These are phyloP conservation scores for Cetonia aurata DNA, from an alignment of 2,888 invertebrate genomes.

Conservation along the genomic window DNA sequence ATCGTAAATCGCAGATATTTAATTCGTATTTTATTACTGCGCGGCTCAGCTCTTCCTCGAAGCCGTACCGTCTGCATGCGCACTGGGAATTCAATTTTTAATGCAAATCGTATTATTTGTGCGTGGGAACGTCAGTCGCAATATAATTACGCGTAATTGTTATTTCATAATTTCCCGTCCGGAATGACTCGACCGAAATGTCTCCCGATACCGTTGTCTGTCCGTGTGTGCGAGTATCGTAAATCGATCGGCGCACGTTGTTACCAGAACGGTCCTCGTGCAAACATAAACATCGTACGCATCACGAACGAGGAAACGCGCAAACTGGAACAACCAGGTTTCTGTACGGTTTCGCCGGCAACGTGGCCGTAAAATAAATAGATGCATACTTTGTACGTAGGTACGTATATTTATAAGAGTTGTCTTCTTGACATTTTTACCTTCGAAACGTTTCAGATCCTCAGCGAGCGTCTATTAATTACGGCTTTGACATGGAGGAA, in stretches of 20 bases:
- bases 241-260: not conserved
- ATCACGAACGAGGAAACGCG: constrained; percentile 27
- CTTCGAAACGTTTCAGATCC: constrained; percentile 3
- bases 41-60: not conserved
- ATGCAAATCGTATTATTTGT: too few species aligned
- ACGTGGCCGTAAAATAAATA: constrained; percentile 6
- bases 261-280: constrained; percentile 8
- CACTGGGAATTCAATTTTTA: not conserved
- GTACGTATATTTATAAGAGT: too few species aligned
- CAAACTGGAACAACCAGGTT: constrained; percentile 26
- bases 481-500: constrained; percentile 4
- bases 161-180: too few species aligned
- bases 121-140: too few species aligned
- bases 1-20: constrained; percentile 23
- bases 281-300: constrained; percentile 26
- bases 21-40: constrained; percentile 23
- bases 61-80: not conserved
- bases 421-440: constrained; percentile 18
- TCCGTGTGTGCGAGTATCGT: too few species aligned
- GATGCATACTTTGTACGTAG: too few species aligned
- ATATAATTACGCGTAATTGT: too few species aligned
- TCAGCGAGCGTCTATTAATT: constrained; percentile 14
- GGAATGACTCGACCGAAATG: too few species aligned
- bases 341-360: not conserved
- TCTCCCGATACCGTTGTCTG: too few species aligned